These are phyloP conservation scores for Rhineura floridana DNA, from an alignment of 2,113 vertebrate genomes.

Conservation along the genomic window DNA sequence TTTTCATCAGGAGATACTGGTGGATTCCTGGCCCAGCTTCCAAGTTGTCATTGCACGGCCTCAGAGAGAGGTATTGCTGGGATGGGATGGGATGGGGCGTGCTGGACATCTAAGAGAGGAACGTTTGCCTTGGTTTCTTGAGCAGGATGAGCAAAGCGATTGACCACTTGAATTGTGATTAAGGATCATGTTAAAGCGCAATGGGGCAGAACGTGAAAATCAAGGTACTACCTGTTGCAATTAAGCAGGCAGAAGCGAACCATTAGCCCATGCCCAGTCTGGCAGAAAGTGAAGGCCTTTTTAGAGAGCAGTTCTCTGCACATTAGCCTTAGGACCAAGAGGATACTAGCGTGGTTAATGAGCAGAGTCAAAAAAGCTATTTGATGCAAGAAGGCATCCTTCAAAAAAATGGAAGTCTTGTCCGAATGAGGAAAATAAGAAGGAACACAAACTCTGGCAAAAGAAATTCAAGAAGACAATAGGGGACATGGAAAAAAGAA, in stretches of 20 bases:
- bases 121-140: background rate
- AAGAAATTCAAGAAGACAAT: too few species aligned
- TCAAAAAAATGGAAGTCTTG: too few species aligned
- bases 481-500: too few species aligned
- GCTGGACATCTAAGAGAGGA: background rate
- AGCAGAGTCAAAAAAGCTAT: too few species aligned
- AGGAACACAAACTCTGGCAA: too few species aligned
- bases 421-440: too few species aligned
- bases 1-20: constrained; percentile 2
- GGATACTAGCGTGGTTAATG: too few species aligned
- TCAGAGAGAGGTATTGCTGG: background rate
- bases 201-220: too few species aligned
- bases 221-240: too few species aligned
- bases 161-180: background rate
- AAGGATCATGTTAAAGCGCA: background rate
- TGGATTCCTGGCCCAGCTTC: constrained; percentile 13
- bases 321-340: background rate
- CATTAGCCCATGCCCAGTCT: background rate
- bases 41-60: constrained; percentile 3
- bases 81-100: background rate
- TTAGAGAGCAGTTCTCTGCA: background rate
- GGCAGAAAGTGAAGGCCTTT: background rate
- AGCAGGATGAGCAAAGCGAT: background rate
- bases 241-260: background rate
- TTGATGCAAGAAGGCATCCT: too few species aligned